Evolutionary conservation across 2,888 invertebrate species (phyloP).

Genomic region (Argyresthia albistria): DNA sequence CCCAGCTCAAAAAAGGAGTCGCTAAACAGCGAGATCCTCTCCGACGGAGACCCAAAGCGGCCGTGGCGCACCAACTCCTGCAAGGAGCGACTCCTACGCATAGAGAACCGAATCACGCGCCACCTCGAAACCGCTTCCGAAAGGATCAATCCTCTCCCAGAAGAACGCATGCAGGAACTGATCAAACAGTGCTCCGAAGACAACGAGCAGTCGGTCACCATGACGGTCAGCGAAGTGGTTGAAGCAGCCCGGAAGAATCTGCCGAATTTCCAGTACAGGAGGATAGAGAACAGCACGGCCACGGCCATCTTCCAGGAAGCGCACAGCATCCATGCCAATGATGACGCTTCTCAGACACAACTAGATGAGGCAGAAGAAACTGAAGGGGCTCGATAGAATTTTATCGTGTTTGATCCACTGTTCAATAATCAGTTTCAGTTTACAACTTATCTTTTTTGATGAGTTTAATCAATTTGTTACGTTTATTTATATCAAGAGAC

Average conservation of each 20-base stretch:
- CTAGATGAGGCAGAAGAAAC: background rate
- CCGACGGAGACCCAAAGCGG: slow-evolving; percentile 34
- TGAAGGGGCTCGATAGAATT: background rate
- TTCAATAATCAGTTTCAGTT: too few species aligned
- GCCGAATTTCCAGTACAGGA: slow-evolving; percentile 51
- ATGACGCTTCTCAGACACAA: background rate
- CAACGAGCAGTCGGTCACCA: slow-evolving; percentile 12
- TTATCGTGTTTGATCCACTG: too few species aligned
- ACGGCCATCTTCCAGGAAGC: slow-evolving; percentile 38
- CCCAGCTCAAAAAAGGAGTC: too few species aligned
- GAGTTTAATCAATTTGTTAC: too few species aligned
- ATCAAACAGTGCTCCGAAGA: slow-evolving; percentile 36
- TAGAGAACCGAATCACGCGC: slow-evolving; percentile 45
- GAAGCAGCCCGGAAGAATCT: slow-evolving; percentile 45
- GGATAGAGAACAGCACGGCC: slow-evolving; percentile 45
- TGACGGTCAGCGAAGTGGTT: slow-evolving; percentile 38
- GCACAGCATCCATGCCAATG: slow-evolving; percentile 14
- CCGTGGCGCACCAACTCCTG: slow-evolving; percentile 54
- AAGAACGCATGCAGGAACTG: slow-evolving; percentile 37
- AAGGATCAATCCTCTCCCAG: slow-evolving; percentile 32
- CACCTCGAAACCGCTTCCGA: slow-evolving; percentile 36
- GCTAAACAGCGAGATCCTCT: background rate
- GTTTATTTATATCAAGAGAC: too few species aligned
- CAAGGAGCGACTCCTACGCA: slow-evolving; percentile 46
- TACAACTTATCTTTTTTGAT: too few species aligned